Conservation (phyloP, 1,140 invertebrate species). For the Dolichoris vasculosae region DNA sequence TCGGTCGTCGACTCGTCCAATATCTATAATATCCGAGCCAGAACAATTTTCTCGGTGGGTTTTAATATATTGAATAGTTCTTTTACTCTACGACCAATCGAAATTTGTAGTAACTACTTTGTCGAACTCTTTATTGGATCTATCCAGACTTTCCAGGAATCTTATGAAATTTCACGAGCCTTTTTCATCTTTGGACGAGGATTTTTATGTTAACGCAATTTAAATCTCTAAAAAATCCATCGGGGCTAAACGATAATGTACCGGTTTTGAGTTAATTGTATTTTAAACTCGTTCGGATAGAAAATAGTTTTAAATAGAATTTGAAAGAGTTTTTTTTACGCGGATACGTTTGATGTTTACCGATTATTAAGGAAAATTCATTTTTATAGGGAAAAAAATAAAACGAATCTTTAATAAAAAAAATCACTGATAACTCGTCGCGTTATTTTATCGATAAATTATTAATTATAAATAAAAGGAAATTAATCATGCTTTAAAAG, state of each 20-base stretch:
- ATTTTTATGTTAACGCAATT: neutral
- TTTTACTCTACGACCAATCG: neutral
- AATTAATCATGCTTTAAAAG: too few relatives aligned
- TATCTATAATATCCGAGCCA: neutral
- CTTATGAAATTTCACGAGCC: neutral
- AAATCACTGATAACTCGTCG: too few relatives aligned
- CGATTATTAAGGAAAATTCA: too few relatives aligned
- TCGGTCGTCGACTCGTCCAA: neutral
- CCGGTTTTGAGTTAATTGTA: neutral
- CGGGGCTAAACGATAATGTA: too few relatives aligned
- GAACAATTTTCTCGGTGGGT: neutral
- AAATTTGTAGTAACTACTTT: constrained; percentile 1
- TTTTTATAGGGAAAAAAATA: too few relatives aligned
- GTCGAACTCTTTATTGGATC: neutral
- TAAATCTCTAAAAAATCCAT: neutral
- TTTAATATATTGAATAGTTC: neutral
- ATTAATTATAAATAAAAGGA: too few relatives aligned
- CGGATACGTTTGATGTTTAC: too few relatives aligned
- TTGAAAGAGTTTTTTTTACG: too few relatives aligned
- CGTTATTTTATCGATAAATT: too few relatives aligned
- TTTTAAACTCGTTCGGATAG: too few relatives aligned
- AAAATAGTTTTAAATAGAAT: too few relatives aligned
- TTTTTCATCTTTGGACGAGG: neutral
- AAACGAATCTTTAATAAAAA: too few relatives aligned
- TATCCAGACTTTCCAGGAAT: neutral